A percentile compares a stretch with the other conserved stretches of the same genome.
Conservation (phyloP, 2,797 vertebrate genomes). For the Gymnothorax javanicus region DNA sequence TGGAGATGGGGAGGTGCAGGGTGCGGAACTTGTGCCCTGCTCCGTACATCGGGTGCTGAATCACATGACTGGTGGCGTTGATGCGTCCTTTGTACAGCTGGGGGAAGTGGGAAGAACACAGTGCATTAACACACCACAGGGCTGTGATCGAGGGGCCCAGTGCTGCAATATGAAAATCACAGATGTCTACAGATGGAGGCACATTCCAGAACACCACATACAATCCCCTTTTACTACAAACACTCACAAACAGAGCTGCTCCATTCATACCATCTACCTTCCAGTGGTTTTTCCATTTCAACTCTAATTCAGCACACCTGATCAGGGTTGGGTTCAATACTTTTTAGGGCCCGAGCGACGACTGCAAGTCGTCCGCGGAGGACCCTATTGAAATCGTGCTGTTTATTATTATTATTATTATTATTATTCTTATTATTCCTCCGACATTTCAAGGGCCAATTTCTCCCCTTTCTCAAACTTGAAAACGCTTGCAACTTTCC, state of each 20-base stretch:
- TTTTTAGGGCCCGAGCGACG: no score
- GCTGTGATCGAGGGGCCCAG: background rate
- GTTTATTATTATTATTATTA: no score
- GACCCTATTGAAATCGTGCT: no score
- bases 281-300: no score
- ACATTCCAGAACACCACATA: background rate
- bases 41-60: slow-evolving; percentile 98
- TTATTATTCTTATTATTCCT: no score
- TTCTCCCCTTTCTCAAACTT: no score
- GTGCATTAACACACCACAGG: background rate
- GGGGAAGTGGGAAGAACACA: slow-evolving; percentile 31
- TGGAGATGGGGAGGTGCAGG: slow-evolving; percentile 95
- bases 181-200: background rate
- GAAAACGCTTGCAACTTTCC: no score
- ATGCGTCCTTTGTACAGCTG: slow-evolving; percentile 98
- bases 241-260: background rate
- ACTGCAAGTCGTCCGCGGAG: no score
- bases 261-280: no score
- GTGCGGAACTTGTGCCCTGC: slow-evolving; percentile 98
- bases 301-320: no score
- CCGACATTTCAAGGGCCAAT: no score
- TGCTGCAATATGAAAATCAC: background rate
- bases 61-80: slow-evolving; percentile 97
- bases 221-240: background rate
- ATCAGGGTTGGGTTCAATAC: no score